A percentile compares a stretch with the other conserved stretches of the same genome.
phyloP scores from a whole-genome alignment of 1,140 invertebrate species.

The Galendromus occidentalis region DNA sequence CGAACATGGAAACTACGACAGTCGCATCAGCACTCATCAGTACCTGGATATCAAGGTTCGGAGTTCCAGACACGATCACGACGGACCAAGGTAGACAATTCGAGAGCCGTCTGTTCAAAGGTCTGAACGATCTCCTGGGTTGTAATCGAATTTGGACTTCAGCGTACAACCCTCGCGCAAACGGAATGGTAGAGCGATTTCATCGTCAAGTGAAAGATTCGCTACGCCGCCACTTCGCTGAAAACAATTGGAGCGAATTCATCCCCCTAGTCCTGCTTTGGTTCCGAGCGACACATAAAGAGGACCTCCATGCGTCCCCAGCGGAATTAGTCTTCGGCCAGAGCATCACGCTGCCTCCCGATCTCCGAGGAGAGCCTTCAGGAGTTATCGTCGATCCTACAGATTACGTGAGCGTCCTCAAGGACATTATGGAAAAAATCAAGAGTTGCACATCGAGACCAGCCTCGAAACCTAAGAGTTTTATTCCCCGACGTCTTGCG shows the following conservation, averaged over 20 bases:
- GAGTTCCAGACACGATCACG: conserved; percentile 21
- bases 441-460: background rate
- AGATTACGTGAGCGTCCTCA: background rate
- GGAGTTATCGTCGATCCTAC: background rate
- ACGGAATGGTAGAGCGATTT: conserved; percentile 25
- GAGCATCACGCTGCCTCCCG: conserved; percentile 17
- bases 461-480: background rate
- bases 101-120: conserved; percentile 22
- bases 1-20: conserved; percentile 25
- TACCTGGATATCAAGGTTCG: conserved; percentile 26
- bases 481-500: background rate
- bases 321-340: conserved; percentile 20
- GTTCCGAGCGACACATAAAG: conserved; percentile 20
- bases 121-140: conserved; percentile 13
- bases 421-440: background rate
- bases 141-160: conserved; percentile 13
- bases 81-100: conserved; percentile 31
- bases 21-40: conserved; percentile 23
- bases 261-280: conserved; percentile 27
- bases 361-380: conserved; percentile 12
- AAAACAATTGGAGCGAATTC: conserved; percentile 22
- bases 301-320: conserved; percentile 18
- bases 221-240: conserved; percentile 12
- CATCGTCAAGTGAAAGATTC: conserved; percentile 29
- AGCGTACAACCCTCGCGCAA: conserved; percentile 22